Base-by-base conservation (phyloP, 2,113 vertebrate genomes). In the Pseudorasbora parva region DNA sequence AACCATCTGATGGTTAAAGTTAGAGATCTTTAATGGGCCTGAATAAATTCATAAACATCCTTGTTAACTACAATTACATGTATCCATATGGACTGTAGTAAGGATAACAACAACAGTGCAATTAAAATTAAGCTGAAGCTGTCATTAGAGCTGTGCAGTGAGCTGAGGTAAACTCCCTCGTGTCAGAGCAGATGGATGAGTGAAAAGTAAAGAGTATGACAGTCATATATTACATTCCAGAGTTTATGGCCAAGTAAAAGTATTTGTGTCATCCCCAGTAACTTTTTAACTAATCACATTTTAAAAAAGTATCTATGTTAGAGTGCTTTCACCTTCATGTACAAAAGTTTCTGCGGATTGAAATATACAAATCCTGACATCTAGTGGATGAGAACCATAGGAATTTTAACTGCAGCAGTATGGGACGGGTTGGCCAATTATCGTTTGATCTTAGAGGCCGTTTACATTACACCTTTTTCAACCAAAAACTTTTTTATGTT, bases 371-470 rank as follows among this genome's bases (percentile, higher is more conserved):
- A 83, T 30, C 19, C 83, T 84, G 83, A 45, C 83, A 84, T 59
- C 83, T 84, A 33, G 83, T 84, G 83, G 75, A 72, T 43, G 25
- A 60, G 23, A 60, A 25, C 17, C 49, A 73, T n/a, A 73, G 5
- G 56, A 8, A 45, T 3, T 73, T 56, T n/a, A 62, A 62, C 10
- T 25, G 10, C 27, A 19, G 7, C 64, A 68, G 62, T 41, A 37
- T 19, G 19, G 17, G 17, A 69, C 17, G 64, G 27, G 60, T 27
- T 66, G 6, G 8, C 33, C 33, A 41, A 66, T 5, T n/a, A 59
- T 33, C 33, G 15, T 33, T 66, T 30, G 3, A 66, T 33, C 14
- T n/a, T 30, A 30, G 30, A 3, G 30, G 30, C 30, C 1, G 30
- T 30, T 51, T 17, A 51, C 15, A 7, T 5, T 5, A 51, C 15